Percentiles rank a stretch among this genome's conserved stretches.
These are phyloP conservation scores for Bombus affinis DNA, from an alignment of 1,140 invertebrate genomes.

Conservation along the genomic window DNA sequence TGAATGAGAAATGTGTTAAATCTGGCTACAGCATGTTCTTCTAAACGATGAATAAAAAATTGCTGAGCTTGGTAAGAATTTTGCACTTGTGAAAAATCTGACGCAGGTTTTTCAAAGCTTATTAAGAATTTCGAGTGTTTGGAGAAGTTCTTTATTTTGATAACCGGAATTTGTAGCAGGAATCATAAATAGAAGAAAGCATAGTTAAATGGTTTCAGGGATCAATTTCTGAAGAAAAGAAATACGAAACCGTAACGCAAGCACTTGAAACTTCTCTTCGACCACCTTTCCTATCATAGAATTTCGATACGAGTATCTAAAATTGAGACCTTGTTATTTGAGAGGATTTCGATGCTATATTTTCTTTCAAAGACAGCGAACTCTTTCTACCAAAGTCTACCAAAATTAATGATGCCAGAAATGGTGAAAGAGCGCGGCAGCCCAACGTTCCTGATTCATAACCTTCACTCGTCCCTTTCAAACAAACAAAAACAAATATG, in stretches of 20 bases:
- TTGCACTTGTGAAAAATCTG: no score
- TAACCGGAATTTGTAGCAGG: neutral
- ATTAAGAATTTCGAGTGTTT: no score
- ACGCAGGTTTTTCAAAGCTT: neutral
- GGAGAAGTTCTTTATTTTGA: no score
- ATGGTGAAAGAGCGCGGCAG: no score
- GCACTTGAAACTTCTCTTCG: no score
- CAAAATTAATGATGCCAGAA: neutral
- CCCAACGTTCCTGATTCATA: neutral
- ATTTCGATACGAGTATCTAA: neutral
- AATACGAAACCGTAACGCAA: no score
- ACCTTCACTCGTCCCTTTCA: neutral
- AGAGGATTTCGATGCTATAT: neutral
- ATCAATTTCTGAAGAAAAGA: neutral
- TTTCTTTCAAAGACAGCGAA: neutral
- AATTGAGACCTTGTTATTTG: neutral
- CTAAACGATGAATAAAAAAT: neutral
- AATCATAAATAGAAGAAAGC: neutral
- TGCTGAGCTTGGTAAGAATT: neutral
- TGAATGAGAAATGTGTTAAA: neutral
- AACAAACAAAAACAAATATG: neutral
- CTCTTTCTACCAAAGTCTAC: neutral
- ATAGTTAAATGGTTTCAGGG: neutral
- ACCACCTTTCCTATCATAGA: no score
- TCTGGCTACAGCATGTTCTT: no score